phyloP scores from a whole-genome alignment of 2,113 vertebrate species.

The Ascaphus truei region DNA sequence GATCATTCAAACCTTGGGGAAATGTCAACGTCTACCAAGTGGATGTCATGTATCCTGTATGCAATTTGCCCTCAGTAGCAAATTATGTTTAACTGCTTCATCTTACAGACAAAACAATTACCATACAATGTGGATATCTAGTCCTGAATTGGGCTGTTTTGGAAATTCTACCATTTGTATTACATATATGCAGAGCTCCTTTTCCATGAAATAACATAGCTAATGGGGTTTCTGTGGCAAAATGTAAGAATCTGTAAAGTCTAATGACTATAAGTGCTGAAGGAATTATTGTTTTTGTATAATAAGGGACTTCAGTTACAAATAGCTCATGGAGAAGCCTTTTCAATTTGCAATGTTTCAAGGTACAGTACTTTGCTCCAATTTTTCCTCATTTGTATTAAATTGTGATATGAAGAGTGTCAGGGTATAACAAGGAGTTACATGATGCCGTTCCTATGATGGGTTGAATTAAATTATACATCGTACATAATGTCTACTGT shows the following conservation, averaged over 20 bases:
- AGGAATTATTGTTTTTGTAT: not conserved
- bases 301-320: not conserved
- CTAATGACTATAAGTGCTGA: not conserved
- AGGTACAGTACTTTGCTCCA: not conserved
- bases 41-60: too few relatives aligned
- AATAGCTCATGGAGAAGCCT: not conserved
- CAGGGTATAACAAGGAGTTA: too few relatives aligned
- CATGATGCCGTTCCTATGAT: too few relatives aligned
- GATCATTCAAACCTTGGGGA: constrained; percentile 39
- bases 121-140: too few relatives aligned
- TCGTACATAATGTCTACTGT: too few relatives aligned
- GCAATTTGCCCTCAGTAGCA: too few relatives aligned
- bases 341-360: not conserved
- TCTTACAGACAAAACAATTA: too few relatives aligned
- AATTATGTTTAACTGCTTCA: too few relatives aligned
- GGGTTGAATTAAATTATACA: too few relatives aligned
- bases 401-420: too few relatives aligned
- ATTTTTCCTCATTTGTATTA: too few relatives aligned
- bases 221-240: not conserved
- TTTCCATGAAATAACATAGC: not conserved
- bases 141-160: not conserved
- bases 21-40: too few relatives aligned
- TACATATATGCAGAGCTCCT: not conserved
- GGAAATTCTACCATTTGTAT: not conserved
- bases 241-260: not conserved